phyloP scores from a whole-genome alignment of 2,888 invertebrate species.

The Xestia c-nigrum region DNA sequence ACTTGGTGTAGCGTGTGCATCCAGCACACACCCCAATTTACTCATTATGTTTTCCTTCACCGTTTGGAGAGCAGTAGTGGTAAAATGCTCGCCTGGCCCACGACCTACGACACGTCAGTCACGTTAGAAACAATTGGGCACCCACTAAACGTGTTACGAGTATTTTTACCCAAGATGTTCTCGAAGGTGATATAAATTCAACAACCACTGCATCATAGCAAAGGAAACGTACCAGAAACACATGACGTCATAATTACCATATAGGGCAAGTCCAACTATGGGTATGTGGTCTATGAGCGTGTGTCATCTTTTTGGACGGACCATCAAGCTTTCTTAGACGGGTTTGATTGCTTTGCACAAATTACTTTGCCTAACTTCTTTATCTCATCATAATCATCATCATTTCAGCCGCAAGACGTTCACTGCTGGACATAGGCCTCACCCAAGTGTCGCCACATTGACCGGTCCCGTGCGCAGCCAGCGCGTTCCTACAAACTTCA shows the following conservation, averaged over 20 bases:
- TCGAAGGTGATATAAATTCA: neutral
- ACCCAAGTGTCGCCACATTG: too few species aligned
- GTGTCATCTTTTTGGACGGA: too few species aligned
- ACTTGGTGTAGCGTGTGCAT: too few species aligned
- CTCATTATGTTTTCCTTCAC: neutral
- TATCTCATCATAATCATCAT: too few species aligned
- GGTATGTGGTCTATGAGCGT: too few species aligned
- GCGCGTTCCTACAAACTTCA: too few species aligned
- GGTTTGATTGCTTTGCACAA: too few species aligned
- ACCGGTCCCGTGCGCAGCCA: too few species aligned
- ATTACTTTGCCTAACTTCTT: too few species aligned
- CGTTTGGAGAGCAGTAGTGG: neutral
- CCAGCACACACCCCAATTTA: neutral
- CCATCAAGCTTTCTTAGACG: too few species aligned
- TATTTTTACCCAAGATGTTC: neutral
- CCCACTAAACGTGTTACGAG: neutral
- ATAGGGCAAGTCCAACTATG: neutral
- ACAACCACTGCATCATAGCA: neutral
- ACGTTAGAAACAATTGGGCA: neutral
- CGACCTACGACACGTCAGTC: neutral
- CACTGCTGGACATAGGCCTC: too few species aligned
- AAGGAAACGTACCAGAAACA: neutral
- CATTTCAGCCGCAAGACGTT: too few species aligned
- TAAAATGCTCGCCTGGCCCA: neutral
- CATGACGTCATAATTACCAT: neutral